Evolutionary conservation across 2,113 vertebrate species (phyloP).

Genomic region (Colossoma macropomum): DNA sequence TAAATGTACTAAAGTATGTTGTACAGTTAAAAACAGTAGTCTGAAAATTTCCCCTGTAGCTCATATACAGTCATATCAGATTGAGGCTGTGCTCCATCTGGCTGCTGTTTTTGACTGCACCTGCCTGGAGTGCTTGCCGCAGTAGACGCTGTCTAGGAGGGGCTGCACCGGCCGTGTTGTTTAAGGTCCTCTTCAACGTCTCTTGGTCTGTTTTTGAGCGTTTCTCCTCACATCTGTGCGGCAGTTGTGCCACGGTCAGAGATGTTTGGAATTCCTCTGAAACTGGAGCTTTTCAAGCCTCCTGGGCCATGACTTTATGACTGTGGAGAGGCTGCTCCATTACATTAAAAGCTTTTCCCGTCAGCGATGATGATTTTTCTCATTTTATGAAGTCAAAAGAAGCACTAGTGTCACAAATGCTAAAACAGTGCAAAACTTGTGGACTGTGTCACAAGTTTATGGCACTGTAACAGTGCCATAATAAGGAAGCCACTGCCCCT

Average conservation of each 20-base stretch:
- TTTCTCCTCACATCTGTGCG: slow-evolving; percentile 67
- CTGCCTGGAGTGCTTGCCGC: slow-evolving; percentile 11
- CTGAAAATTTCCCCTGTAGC: background rate
- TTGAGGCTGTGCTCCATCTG: slow-evolving; percentile 17
- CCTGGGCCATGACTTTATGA: slow-evolving; percentile 15
- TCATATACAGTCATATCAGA: background rate
- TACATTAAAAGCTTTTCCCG: slow-evolving; percentile 11
- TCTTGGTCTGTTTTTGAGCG: slow-evolving; percentile 49
- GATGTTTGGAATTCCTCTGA: slow-evolving; percentile 38
- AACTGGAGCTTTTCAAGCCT: background rate
- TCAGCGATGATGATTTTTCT: background rate
- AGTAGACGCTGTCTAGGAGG: background rate
- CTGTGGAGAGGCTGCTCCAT: background rate
- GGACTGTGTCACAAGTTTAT: background rate
- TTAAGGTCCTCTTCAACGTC: slow-evolving; percentile 4
- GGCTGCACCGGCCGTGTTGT: slow-evolving; percentile 20
- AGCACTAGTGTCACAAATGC: background rate
- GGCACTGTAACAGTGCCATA: background rate
- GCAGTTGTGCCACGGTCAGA: slow-evolving; percentile 58
- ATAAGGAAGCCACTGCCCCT: background rate
- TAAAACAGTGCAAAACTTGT: background rate
- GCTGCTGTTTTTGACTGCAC: slow-evolving; percentile 21
- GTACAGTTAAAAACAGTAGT: background rate
- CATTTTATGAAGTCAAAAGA: background rate
- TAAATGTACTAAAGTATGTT: too few relatives aligned